Evolutionary conservation across 2,113 vertebrate species (phyloP).

Genomic region (Euleptes europaea): DNA sequence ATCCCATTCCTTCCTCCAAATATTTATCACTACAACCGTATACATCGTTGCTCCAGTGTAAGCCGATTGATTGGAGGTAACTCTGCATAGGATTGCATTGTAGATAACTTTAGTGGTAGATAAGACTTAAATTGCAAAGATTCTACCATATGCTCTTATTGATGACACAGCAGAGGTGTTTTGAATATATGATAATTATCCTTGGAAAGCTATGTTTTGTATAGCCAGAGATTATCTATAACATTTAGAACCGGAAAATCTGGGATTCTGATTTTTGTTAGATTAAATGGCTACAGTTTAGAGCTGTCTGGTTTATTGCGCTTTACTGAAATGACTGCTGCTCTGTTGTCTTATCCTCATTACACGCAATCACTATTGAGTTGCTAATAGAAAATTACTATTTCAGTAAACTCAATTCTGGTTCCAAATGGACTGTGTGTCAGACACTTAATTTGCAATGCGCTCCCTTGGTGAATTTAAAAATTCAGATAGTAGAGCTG

Average conservation of each 20-base stretch:
- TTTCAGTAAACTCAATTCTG: conserved; percentile 65
- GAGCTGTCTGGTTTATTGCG: conserved; percentile 36
- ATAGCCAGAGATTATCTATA: background rate
- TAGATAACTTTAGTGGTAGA: too few species aligned
- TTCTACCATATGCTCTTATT: background rate
- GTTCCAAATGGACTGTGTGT: conserved; percentile 63
- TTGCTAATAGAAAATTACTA: conserved; percentile 68
- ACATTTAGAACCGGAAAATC: background rate
- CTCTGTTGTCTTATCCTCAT: conserved; percentile 59
- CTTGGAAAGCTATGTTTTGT: background rate
- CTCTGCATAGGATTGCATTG: too few species aligned
- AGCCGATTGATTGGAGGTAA: too few species aligned
- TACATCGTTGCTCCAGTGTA: too few species aligned
- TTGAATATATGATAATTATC: conserved; percentile 21
- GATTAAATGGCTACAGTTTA: conserved; percentile 39
- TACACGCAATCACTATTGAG: conserved; percentile 55
- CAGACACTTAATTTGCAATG: conserved; percentile 68
- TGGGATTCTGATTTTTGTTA: conserved; percentile 38
- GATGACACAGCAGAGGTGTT: background rate
- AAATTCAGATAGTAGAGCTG: conserved; percentile 66
- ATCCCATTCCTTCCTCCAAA: background rate
- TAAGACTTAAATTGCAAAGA: background rate
- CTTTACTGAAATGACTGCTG: conserved; percentile 43
- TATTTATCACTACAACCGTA: background rate
- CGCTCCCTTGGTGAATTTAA: conserved; percentile 66